Base-by-base conservation (phyloP, 1,140 invertebrate genomes). In the Lasaia peninsularis region DNA sequence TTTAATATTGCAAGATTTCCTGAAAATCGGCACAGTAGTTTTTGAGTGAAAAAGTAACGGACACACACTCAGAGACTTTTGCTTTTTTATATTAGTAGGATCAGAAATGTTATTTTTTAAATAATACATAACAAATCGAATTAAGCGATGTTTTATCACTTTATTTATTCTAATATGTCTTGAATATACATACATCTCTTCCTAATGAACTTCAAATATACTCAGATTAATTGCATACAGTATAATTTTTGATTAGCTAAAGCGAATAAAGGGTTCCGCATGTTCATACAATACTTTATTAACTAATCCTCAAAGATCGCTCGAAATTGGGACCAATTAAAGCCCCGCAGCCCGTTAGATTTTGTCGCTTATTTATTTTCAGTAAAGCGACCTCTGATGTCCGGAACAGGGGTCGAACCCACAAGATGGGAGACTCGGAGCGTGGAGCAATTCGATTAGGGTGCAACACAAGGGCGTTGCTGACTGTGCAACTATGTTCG, bases 391-490 rank as follows among this genome's bases (percentile, higher is more conserved):
- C 80, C 78, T 85, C 79, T 81, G 79, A 78, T 78, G 78, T 83
- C 76, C 79, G 73, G 65, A 66, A 73, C 71, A 78, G 77, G 80
- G 82, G 82, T 73, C 59, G 57, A 61, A 73, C 82, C 80, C 75
- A 75, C 68, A 82, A 81, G 76, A 75, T 71, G 68, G 69, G 69
- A 77, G 77, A 74, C 75, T 78, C 79, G 77, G 81, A 78, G 71
- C 82, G 85, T 86, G 66, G 65, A 76, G 71, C 77, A 68, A 88
- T 85, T 86, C 80, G 85, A 88, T 88, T 88, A 88, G 85, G 85
- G 85, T 80, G 81, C 80, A 82, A 72, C 67, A 70, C 70, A 74
- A 73, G 81, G 81, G 81, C 75, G 62, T 65, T 73, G 74, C 84
- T 84, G 81, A 87, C 82, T 68, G 61, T 86, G 84, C 84, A 87